phyloP scores from a whole-genome alignment of 1,140 invertebrate genomes.

The Procambarus clarkii region DNA sequence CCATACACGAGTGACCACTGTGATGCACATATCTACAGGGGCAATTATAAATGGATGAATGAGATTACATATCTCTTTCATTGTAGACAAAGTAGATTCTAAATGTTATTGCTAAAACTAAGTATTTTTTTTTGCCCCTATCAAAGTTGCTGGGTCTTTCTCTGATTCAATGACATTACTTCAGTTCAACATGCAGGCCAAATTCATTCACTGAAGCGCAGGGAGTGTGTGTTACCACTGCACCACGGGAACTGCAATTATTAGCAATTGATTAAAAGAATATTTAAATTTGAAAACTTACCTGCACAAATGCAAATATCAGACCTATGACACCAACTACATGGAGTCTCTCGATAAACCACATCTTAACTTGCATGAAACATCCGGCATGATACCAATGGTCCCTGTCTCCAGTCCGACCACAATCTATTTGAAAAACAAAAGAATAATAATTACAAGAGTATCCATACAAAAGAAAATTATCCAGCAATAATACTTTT shows the following conservation, averaged over 20 bases:
- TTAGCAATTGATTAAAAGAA: not conserved
- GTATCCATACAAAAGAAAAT: too few relatives aligned
- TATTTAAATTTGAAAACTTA: constrained; percentile 16
- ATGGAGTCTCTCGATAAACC: constrained; percentile 75
- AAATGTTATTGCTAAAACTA: not conserved
- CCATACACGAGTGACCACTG: too few relatives aligned
- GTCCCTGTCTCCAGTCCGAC: constrained; percentile 54
- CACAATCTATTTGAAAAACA: constrained; percentile 69
- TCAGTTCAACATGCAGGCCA: not conserved
- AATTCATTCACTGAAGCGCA: not conserved
- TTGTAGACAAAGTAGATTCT: too few relatives aligned
- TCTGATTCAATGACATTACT: not conserved
- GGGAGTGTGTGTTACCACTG: not conserved
- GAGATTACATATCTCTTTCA: too few relatives aligned
- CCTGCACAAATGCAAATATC: constrained; percentile 75
- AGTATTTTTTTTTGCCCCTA: too few relatives aligned
- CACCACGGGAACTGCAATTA: too few relatives aligned
- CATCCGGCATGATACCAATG: constrained; percentile 74
- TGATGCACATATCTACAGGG: too few relatives aligned
- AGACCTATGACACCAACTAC: constrained; percentile 74
- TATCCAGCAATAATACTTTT: too few relatives aligned
- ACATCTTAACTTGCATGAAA: constrained; percentile 74
- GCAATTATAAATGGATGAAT: too few relatives aligned
- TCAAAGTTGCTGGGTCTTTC: too few relatives aligned
- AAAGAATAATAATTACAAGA: not conserved